A percentile compares a stretch with the other conserved stretches of the same genome.
Evolutionary conservation across 1,140 invertebrate genomes (phyloP).

Genomic region (Camponotus floridanus): DNA sequence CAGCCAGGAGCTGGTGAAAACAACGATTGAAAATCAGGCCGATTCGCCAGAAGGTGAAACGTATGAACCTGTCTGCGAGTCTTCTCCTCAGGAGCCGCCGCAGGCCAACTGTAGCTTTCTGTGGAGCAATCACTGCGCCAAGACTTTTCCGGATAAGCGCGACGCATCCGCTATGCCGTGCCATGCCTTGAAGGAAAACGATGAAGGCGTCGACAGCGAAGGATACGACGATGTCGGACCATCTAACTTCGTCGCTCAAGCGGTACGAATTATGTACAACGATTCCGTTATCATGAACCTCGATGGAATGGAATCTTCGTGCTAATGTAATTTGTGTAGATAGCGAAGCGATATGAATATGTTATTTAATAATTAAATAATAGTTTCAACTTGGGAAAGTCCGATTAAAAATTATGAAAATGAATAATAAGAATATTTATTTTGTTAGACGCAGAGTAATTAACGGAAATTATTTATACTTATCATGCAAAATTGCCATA

Average conservation of each 20-base stretch:
- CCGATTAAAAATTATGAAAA: neutral
- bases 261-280: constrained; percentile 18
- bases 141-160: neutral
- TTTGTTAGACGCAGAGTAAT: neutral
- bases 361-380: neutral
- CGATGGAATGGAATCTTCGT: neutral
- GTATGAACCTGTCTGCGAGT: constrained; percentile 64
- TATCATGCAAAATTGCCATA: neutral
- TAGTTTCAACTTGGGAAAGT: neutral
- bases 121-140: constrained; percentile 74
- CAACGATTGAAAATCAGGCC: constrained; percentile 60
- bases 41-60: constrained; percentile 49
- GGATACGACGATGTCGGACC: constrained; percentile 75
- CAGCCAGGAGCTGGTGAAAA: constrained; percentile 70
- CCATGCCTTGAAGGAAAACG: neutral
- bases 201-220: constrained; percentile 46
- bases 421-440: neutral
- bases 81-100: constrained; percentile 52
- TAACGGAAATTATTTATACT: neutral
- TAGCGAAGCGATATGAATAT: neutral
- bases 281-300: constrained; percentile 27
- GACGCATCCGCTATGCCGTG: neutral
- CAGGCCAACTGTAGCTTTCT: constrained; percentile 80
- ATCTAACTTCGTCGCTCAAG: constrained; percentile 46
- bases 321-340: neutral